Evolutionary conservation across 2,888 invertebrate species (phyloP).

Genomic region (Dysmachus trigonus): DNA sequence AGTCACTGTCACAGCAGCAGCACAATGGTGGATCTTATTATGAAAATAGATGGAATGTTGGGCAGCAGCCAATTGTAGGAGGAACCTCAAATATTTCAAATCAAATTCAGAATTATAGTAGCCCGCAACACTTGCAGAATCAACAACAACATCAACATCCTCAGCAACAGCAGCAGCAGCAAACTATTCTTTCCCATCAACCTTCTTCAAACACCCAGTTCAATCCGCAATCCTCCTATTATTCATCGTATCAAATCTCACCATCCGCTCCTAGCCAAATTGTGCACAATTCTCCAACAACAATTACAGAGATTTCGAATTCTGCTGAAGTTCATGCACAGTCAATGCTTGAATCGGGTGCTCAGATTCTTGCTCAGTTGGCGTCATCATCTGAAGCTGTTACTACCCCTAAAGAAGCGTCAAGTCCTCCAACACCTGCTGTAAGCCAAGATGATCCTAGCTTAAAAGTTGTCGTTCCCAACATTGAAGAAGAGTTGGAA

Average conservation of each 20-base stretch:
- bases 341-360: conserved; percentile 47
- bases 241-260: background rate
- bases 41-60: background rate
- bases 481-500: conserved; percentile 88
- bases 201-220: background rate
- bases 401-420: background rate
- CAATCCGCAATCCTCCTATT: conserved; percentile 67
- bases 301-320: conserved; percentile 40
- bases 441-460: conserved; percentile 70
- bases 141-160: conserved; percentile 58
- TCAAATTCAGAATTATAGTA: background rate
- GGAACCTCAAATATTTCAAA: background rate
- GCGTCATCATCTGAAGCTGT: background rate
- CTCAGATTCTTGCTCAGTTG: background rate
- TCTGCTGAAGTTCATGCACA: conserved; percentile 57
- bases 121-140: conserved; percentile 43
- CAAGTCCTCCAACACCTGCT: background rate
- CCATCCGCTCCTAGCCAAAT: conserved; percentile 1
- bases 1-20: background rate
- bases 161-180: conserved; percentile 60
- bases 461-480: conserved; percentile 87
- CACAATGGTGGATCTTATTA: background rate
- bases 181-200: conserved; percentile 44
- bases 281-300: background rate
- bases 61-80: background rate